Percentiles rank a stretch among this genome's conserved stretches.
Conservation (phyloP, 2,888 invertebrate genomes). For the Microdon myrmicae region DNA sequence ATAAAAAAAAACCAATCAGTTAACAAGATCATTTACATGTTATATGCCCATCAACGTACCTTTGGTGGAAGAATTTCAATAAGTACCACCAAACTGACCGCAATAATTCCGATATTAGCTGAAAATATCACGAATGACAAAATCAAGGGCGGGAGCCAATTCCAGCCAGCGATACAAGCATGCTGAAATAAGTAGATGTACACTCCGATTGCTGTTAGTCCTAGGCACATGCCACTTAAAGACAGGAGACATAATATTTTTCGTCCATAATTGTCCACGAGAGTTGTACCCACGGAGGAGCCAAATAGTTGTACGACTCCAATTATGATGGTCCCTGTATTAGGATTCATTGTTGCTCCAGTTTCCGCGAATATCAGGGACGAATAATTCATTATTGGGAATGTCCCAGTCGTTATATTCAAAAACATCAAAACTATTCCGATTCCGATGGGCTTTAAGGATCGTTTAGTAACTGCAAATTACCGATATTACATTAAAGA, state of each 20-base stretch:
- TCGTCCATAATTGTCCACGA: conserved; percentile 61
- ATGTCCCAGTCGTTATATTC: conserved; percentile 60
- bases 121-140: conserved; percentile 60
- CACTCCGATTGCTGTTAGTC: conserved; percentile 57
- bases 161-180: conserved; percentile 53
- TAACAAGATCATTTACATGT: not conserved
- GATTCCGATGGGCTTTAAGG: conserved; percentile 57
- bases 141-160: conserved; percentile 60
- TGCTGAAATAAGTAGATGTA: conserved; percentile 55
- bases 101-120: conserved; percentile 60
- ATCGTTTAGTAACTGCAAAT: conserved; percentile 56
- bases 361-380: conserved; percentile 60
- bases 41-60: conserved; percentile 52
- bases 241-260: conserved; percentile 61
- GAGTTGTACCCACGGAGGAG: conserved; percentile 58
- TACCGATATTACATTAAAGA: conserved; percentile 2
- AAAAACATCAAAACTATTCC: conserved; percentile 56
- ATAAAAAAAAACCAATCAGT: not conserved
- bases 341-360: conserved; percentile 59
- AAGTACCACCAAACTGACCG: conserved; percentile 60
- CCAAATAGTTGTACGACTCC: conserved; percentile 61
- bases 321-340: conserved; percentile 61
- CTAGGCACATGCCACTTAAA: conserved; percentile 57
- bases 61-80: conserved; percentile 63
- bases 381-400: conserved; percentile 63